Base-by-base conservation (phyloP, 2,888 invertebrate species). In the Omphaloscelis lunosa region DNA sequence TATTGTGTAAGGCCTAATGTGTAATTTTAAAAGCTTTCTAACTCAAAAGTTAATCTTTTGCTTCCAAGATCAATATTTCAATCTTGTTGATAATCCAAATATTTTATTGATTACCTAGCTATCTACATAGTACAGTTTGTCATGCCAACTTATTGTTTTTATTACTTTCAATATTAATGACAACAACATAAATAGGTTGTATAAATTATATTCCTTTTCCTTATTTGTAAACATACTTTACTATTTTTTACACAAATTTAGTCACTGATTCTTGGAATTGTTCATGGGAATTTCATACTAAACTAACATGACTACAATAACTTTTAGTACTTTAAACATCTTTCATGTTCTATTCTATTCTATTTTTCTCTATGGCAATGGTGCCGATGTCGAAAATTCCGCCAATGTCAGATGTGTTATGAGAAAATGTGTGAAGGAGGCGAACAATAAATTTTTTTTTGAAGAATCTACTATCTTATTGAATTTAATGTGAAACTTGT, bases 21-120 rank as follows among this genome's bases (percentile, higher is more conserved):
- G 83, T 48, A 65, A 62, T 34, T n/a, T n/a, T 45, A 48, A n/a
- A 34, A 66, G 70, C 63, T 83, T 83, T 83, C 67, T 82, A 77
- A 51, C 27, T 34, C 29, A 51, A 67, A 72, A 48, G 15, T 15
- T 34, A 23, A 39, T 61, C 0, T 41, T 51, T 77, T 41, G 15
- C 27, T 48, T 78, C 53, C 8, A 39, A 48, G 1, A 20, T 34
- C 6, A 41, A 27, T 23, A 67, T 58, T 67, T 61, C 5, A 61
- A 20, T 48, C 11, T 27, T 48, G 0, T 11, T 39, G 11, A 9
- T 8, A 20, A 15, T 11, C 27, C 8, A 29, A 59, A 29, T 20
- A 77, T 34, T 53, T 45, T 45, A 48, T 58, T 62, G 79, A 67
- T 77, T 41, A 34, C 34, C 34, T 34, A 34, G 34, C 34, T 34